phyloP scores from a whole-genome alignment of 2,797 vertebrate species.

The Dermochelys coriacea region DNA sequence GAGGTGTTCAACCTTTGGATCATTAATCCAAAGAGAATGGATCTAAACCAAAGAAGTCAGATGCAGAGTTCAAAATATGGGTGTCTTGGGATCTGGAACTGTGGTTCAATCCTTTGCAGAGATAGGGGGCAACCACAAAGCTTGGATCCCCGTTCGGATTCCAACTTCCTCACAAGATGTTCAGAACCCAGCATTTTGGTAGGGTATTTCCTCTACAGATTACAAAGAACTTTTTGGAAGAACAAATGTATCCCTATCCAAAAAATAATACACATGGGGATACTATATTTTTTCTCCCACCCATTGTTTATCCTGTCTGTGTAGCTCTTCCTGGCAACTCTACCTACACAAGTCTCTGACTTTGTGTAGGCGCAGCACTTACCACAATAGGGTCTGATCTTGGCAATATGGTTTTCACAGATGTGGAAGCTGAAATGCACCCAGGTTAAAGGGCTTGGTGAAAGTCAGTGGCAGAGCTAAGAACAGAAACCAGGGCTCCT shows the following conservation, averaged over 20 bases:
- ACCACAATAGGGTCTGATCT: background rate
- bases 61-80: background rate
- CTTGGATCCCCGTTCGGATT: background rate
- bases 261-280: too few relatives aligned
- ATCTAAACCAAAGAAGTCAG: background rate
- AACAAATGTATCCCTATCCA: background rate
- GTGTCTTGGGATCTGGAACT: background rate
- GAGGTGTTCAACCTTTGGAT: background rate
- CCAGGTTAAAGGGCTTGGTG: background rate
- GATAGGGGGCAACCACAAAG: background rate
- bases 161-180: background rate
- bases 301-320: background rate
- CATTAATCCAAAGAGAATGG: background rate
- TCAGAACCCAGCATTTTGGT: background rate
- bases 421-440: background rate
- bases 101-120: background rate
- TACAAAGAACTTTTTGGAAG: background rate
- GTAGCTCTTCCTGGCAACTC: background rate
- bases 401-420: background rate
- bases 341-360: background rate
- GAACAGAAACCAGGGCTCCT: background rate
- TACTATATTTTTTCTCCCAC: background rate
- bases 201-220: background rate
- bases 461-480: background rate
- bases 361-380: background rate